These are phyloP conservation scores for Apantesis nais DNA, from an alignment of 2,888 invertebrate genomes.

Conservation along the genomic window DNA sequence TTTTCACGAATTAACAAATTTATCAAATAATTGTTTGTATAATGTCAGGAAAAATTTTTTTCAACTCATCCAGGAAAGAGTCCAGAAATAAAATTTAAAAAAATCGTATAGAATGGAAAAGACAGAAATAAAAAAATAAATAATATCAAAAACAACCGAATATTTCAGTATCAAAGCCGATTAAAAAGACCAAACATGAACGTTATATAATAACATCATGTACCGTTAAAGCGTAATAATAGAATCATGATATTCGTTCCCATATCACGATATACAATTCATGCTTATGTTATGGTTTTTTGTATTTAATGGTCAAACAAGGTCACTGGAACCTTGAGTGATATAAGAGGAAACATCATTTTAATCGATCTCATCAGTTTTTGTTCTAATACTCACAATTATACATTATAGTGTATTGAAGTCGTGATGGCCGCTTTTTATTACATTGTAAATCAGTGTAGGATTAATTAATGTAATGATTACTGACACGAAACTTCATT, in stretches of 20 bases:
- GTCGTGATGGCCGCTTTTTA: constrained; percentile 10
- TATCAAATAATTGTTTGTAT: too few species aligned
- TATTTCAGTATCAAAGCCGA: too few species aligned
- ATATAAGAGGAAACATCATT: constrained; percentile 47
- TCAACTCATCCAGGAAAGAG: too few species aligned
- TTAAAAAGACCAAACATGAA: not conserved
- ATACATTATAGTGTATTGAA: constrained; percentile 23
- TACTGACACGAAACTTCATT: not conserved
- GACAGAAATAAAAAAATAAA: too few species aligned
- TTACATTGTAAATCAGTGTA: constrained; percentile 4
- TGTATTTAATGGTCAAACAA: constrained; percentile 19
- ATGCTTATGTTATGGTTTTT: constrained; percentile 13
- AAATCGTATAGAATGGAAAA: too few species aligned
- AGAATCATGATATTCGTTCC: not conserved
- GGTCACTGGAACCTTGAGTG: constrained; percentile 42
- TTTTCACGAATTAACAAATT: too few species aligned
- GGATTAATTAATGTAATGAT: not conserved
- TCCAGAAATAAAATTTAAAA: too few species aligned
- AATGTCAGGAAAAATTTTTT: too few species aligned
- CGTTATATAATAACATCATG: not conserved
- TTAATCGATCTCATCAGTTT: constrained; percentile 34
- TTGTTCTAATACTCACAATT: constrained; percentile 35
- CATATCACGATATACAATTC: constrained; percentile 7
- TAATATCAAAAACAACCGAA: too few species aligned
- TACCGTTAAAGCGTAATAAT: not conserved